Evolutionary conservation across 2,888 invertebrate genomes (phyloP).

Genomic region (Megamerina dolium): DNA sequence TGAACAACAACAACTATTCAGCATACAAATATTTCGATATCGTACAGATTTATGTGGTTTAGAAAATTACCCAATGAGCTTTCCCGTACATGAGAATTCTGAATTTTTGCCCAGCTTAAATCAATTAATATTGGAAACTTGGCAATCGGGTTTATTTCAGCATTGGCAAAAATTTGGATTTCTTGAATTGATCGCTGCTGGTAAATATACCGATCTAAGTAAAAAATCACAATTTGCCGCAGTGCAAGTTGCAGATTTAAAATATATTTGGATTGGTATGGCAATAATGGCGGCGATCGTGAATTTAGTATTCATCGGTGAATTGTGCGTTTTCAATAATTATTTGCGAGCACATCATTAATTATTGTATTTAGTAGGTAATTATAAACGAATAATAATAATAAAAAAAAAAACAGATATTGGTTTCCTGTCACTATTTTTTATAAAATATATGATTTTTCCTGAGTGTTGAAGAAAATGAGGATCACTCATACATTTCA

Average conservation of each 20-base stretch:
- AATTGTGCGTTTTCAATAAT: constrained; percentile 16
- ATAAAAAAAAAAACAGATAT: too few species aligned
- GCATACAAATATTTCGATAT: constrained; percentile 30
- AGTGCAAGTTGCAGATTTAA: constrained; percentile 33
- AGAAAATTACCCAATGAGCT: constrained; percentile 31
- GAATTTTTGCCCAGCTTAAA: constrained; percentile 29
- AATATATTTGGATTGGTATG: constrained; percentile 33
- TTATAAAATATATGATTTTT: too few species aligned
- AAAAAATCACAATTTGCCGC: constrained; percentile 24
- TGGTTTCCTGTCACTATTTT: too few species aligned
- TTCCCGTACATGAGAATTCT: constrained; percentile 37
- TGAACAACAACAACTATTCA: constrained; percentile 38
- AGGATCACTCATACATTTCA: too few species aligned
- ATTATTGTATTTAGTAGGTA: too few species aligned
- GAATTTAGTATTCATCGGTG: constrained; percentile 23
- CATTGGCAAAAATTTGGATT: constrained; percentile 30
- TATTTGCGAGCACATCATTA: too few species aligned
- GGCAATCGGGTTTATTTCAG: constrained; percentile 25
- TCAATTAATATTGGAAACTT: constrained; percentile 27
- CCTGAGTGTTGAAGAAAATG: too few species aligned
- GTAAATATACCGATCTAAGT: constrained; percentile 29
- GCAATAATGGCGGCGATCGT: constrained; percentile 24
- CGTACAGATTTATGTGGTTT: constrained; percentile 33
- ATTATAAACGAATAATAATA: too few species aligned
- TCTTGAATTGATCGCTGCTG: constrained; percentile 29